Percentiles rank a stretch among this genome's conserved stretches.
These are phyloP conservation scores for Salvelinus fontinalis DNA, from an alignment of 2,113 vertebrate genomes.

Conservation along the genomic window DNA sequence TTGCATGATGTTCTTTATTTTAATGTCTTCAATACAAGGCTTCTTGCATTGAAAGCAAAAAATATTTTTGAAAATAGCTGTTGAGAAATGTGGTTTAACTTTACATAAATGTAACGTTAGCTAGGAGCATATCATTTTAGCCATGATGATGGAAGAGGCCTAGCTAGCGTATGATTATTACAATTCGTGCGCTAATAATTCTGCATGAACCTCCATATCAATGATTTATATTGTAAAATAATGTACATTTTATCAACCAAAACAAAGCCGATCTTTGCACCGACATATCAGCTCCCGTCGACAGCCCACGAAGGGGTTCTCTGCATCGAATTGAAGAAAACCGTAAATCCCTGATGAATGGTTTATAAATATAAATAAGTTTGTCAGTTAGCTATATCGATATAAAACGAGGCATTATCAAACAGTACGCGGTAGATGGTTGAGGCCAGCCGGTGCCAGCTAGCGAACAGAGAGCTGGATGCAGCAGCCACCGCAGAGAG, in stretches of 20 bases:
- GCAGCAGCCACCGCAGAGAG: conserved; percentile 47
- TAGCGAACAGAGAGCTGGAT: conserved; percentile 46
- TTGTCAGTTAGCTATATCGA: not conserved
- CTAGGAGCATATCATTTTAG: not conserved
- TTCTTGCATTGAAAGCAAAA: too few species aligned
- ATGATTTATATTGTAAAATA: not conserved
- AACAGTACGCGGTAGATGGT: not conserved
- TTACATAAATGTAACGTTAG: not conserved
- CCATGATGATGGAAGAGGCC: not conserved
- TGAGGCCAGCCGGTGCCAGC: conserved; percentile 1
- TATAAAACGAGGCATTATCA: not conserved
- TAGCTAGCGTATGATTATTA: not conserved
- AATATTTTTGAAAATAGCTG: too few species aligned
- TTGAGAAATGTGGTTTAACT: too few species aligned
- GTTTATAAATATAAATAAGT: not conserved
- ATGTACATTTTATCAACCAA: not conserved
- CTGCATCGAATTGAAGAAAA: not conserved
- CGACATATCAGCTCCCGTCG: not conserved
- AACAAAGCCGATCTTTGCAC: not conserved
- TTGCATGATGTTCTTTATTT: too few species aligned
- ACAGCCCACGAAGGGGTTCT: not conserved
- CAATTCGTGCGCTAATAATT: not conserved
- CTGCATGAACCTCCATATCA: not conserved
- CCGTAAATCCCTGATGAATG: not conserved
- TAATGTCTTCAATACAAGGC: too few species aligned